Evolutionary conservation across 2,113 vertebrate genomes (phyloP).

Genomic region (Vimba vimba): DNA sequence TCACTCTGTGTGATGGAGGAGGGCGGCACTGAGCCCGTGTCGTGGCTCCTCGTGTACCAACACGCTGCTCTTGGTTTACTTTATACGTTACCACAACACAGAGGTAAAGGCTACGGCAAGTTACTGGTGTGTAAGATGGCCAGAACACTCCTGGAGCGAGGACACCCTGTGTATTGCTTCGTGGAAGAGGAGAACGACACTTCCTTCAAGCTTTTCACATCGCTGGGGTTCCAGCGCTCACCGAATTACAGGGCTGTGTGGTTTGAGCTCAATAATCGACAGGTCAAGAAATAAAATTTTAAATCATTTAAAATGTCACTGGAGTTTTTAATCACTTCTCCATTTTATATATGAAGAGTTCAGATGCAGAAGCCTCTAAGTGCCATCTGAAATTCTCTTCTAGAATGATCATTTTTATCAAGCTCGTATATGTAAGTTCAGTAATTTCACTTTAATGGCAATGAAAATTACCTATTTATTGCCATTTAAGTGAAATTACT

Average conservation of each 20-base stretch:
- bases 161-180: conserved; percentile 55
- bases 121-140: conserved; percentile 32
- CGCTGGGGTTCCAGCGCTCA: conserved; percentile 44
- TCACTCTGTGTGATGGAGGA: conserved; percentile 33
- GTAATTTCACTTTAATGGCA: too few species aligned
- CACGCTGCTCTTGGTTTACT: conserved; percentile 50
- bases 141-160: conserved; percentile 23
- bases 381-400: too few species aligned
- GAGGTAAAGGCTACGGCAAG: conserved; percentile 44
- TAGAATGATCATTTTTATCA: too few species aligned
- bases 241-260: conserved; percentile 41
- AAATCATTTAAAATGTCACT: too few species aligned
- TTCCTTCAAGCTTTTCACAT: conserved; percentile 49
- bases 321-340: too few species aligned
- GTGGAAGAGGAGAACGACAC: conserved; percentile 44
- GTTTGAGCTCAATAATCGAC: conserved; percentile 38
- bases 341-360: too few species aligned
- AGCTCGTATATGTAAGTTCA: too few species aligned
- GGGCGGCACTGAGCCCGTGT: conserved; percentile 10
- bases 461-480: too few species aligned
- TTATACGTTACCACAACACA: conserved; percentile 47
- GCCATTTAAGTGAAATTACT: too few species aligned
- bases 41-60: conserved; percentile 47
- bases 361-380: too few species aligned
- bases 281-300: neutral